Evolutionary conservation across 92 coral and sea anemone genomes (phyloP), one percentile per base, ranked within the genome.

Genomic region (Anthopleura xanthogrammica): DNA sequence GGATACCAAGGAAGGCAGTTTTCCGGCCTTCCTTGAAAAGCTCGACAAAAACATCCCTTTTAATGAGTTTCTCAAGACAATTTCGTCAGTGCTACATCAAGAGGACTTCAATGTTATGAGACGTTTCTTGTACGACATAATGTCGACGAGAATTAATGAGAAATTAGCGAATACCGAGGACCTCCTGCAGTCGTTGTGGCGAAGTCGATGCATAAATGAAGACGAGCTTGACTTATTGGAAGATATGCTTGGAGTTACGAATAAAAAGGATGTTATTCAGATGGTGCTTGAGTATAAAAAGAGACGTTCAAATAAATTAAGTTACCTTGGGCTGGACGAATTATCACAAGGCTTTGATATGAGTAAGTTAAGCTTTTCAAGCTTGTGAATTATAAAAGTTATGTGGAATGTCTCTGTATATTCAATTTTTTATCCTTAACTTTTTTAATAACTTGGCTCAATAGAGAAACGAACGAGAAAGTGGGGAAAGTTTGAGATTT

Each of bases 151-250:
- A 74, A 70, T 80, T 39, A 91, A 81, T 36, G 91, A 81, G 52
- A 42, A 54, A 16, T 65, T 75, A 16, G 86, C 75, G 52, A 72
- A 84, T 72, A 71, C 89, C 3, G 23, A 70, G 19, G 89, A 85
- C 8, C 86, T 92, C 29, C 60, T 92, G 10, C 84, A 46, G 78
- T 76, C 79, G 41, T 77, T 92, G 54, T 36, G 55, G 40, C 72
- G 23, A 46, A 73, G 41, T 57, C 85, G 87, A 56, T 88, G 88
- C 71, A 58, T 90, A 41, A 85, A 72, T 54, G 89, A 87, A 55
- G 72, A 82, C 52, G 95, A 92, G 76, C 52, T 90, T 12, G 93
- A 92, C 60, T 80, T 92, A 85, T 76, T 92, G 41, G 93, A 92
- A 65, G 88, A 92, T 79, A 48, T 92, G 72, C 83, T 92, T 14